These are phyloP conservation scores for Sphenopsis melanotis DNA, from an alignment of 2,797 vertebrate genomes.

Conservation along the genomic window DNA sequence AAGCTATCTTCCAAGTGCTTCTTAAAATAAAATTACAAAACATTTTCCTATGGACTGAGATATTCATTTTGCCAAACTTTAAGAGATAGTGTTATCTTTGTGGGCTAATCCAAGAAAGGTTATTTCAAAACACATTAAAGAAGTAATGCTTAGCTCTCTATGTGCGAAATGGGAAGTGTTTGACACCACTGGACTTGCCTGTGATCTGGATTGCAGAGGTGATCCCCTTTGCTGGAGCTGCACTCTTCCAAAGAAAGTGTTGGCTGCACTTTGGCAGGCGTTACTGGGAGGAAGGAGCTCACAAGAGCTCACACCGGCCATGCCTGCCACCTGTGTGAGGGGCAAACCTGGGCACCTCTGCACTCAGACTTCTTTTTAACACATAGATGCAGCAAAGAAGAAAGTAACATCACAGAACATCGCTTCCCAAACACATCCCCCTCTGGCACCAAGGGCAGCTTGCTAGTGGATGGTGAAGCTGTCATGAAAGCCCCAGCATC, in stretches of 20 bases:
- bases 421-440: conserved; percentile 60
- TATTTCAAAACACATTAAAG: not conserved
- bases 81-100: not conserved
- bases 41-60: not conserved
- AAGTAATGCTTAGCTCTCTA: not conserved
- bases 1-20: not conserved
- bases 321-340: fast-evolving
- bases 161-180: not conserved
- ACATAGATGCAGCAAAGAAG: not conserved
- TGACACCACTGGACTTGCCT: not conserved
- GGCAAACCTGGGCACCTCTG: not conserved
- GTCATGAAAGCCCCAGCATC: conserved; percentile 69
- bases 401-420: conserved; percentile 9
- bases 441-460: conserved; percentile 78
- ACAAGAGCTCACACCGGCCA: not conserved
- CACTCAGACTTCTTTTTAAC: not conserved
- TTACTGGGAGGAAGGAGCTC: not conserved
- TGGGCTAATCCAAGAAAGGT: not conserved
- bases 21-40: not conserved
- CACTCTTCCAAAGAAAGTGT: not conserved
- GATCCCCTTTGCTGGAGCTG: not conserved
- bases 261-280: not conserved
- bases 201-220: not conserved
- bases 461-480: conserved; percentile 73
- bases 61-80: not conserved